Conservation (phyloP, 2,888 invertebrate genomes). For the Torymus aiolomorphi region DNA sequence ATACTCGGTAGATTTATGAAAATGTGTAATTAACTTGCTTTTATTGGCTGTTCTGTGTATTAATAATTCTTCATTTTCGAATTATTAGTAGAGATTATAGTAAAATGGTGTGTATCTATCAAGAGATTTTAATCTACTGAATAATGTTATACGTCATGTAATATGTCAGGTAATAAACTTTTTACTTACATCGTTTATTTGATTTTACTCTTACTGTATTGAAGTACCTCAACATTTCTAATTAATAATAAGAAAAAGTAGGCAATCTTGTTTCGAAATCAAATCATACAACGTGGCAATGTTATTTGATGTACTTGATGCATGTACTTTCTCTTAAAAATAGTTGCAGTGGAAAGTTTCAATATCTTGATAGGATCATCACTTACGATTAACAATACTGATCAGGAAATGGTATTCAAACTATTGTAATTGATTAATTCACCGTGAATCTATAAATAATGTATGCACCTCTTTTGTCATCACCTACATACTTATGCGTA, state of each 20-base stretch:
- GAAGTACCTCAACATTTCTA: constrained; percentile 28
- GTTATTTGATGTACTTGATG: constrained; percentile 20
- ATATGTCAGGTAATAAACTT: constrained; percentile 18
- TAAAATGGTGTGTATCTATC: neutral
- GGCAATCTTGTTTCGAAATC: constrained; percentile 16
- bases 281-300: constrained; percentile 7
- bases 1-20: neutral
- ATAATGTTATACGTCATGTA: constrained; percentile 17
- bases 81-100: neutral
- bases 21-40: constrained; percentile 22
- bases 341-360: constrained; percentile 11
- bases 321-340: constrained; percentile 26
- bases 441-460: constrained; percentile 18
- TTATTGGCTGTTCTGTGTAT: neutral
- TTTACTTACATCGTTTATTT: constrained; percentile 40
- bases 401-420: constrained; percentile 29
- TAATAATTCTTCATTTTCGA: neutral
- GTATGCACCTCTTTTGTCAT: neutral
- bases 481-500: neutral
- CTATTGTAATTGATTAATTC: constrained; percentile 11
- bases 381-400: neutral
- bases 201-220: constrained; percentile 1
- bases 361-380: constrained; percentile 35
- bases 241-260: constrained; percentile 31
- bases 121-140: constrained; percentile 19